These are phyloP conservation scores for Gymnoscopelus microlampas DNA, from an alignment of 2,797 vertebrate species.

Conservation along the genomic window DNA sequence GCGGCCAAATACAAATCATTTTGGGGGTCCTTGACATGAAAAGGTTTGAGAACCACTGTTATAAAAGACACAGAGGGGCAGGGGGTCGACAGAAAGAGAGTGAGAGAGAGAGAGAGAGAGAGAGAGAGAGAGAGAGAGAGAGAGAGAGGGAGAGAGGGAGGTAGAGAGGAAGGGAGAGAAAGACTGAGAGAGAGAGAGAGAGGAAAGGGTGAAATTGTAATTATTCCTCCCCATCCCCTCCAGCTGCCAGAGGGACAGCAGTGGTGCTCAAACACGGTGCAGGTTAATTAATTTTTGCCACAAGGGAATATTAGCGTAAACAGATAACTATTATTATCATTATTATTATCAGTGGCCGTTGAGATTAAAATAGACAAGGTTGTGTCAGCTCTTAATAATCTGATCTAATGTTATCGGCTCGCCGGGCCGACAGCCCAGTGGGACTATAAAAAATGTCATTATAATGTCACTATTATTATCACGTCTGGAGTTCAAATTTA, in stretches of 20 bases:
- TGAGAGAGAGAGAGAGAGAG: neutral
- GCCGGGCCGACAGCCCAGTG: too few relatives aligned
- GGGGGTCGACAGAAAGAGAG: neutral
- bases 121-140: neutral
- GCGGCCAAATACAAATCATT: neutral
- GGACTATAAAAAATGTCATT: too few relatives aligned
- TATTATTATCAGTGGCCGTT: neutral
- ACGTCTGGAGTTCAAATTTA: too few relatives aligned
- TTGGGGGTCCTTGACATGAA: too few relatives aligned
- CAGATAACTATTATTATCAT: neutral
- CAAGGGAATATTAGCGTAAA: neutral
- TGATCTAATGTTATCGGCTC: too few relatives aligned
- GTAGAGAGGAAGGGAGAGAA: neutral
- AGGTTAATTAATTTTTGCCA: slow-evolving; percentile 6
- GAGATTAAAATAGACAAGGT: neutral
- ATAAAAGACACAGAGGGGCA: neutral
- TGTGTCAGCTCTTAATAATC: neutral
- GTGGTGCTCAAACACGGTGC: neutral
- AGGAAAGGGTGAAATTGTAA: slow-evolving; percentile 21
- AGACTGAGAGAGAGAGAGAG: neutral
- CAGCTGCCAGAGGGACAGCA: slow-evolving; percentile 16
- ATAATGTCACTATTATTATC: too few relatives aligned
- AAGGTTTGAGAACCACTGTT: neutral
- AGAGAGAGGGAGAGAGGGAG: neutral
- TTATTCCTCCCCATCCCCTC: slow-evolving; percentile 16